Conservation (phyloP, 1,140 invertebrate genomes). For the Drosophila nigrodunni region DNA sequence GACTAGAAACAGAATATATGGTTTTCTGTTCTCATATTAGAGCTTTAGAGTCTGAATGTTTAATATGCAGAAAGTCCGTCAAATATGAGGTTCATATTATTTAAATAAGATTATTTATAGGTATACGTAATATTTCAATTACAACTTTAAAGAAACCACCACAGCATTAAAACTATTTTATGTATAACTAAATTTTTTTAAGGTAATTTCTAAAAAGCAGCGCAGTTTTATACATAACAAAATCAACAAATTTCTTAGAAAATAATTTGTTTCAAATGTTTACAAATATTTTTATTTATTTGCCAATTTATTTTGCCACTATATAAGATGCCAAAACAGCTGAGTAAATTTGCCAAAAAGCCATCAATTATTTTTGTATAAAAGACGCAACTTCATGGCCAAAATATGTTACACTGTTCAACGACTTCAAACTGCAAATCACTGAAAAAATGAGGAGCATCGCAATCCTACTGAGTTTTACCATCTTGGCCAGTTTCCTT, state of each 20-base stretch:
- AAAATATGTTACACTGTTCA: slow-evolving; percentile 12
- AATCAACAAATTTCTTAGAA: too few species aligned
- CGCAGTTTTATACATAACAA: too few species aligned
- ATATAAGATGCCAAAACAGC: neutral
- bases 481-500: slow-evolving; percentile 17
- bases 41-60: neutral
- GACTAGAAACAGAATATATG: too few species aligned
- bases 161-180: too few species aligned
- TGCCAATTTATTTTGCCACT: neutral
- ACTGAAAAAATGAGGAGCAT: slow-evolving; percentile 5
- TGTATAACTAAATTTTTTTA: too few species aligned
- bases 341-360: neutral
- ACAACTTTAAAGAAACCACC: too few species aligned
- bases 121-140: too few species aligned
- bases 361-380: slow-evolving; percentile 13
- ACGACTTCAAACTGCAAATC: slow-evolving; percentile 8
- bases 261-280: neutral
- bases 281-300: neutral
- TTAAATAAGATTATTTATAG: too few species aligned
- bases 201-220: too few species aligned
- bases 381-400: neutral
- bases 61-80: too few species aligned
- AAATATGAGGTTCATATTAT: too few species aligned
- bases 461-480: slow-evolving; percentile 15
- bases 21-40: neutral